Percentiles rank a stretch among this genome's conserved stretches.
phyloP scores from a whole-genome alignment of 2,113 vertebrate species.

The Gymnobelideus leadbeateri region DNA sequence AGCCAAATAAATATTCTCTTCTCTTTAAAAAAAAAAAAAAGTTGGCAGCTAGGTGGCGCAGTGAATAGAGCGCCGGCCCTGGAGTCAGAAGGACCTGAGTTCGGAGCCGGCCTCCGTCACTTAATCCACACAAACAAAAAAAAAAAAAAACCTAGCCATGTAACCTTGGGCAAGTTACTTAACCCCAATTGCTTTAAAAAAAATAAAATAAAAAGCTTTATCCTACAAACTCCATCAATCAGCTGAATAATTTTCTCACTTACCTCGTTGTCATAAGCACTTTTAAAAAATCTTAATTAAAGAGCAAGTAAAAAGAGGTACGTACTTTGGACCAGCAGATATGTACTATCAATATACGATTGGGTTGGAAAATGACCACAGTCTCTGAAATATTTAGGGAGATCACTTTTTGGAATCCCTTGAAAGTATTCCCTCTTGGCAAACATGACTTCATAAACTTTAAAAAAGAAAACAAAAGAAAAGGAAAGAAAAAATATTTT shows the following conservation, averaged over 20 bases:
- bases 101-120: no score
- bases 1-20: not conserved
- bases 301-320: not conserved
- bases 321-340: conserved; percentile 51
- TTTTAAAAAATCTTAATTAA: not conserved
- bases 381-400: conserved; percentile 69
- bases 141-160: no score
- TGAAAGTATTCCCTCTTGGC: conserved; percentile 64
- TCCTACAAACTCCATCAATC: not conserved
- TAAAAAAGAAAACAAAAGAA: conserved; percentile 28
- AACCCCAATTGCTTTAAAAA: no score
- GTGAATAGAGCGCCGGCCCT: no score
- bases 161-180: no score
- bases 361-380: conserved; percentile 68
- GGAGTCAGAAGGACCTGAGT: no score
- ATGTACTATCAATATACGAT: conserved; percentile 23
- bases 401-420: conserved; percentile 71
- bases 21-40: not conserved
- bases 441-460: conserved; percentile 78
- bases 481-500: conserved; percentile 24
- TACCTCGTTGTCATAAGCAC: not conserved
- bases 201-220: not conserved
- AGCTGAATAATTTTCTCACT: not conserved
- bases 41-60: no score
- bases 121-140: no score